Percentiles rank a stretch among this genome's conserved stretches.
phyloP scores from a whole-genome alignment of 2,888 invertebrate genomes.

The Spatulosminthurus flaviceps region DNA sequence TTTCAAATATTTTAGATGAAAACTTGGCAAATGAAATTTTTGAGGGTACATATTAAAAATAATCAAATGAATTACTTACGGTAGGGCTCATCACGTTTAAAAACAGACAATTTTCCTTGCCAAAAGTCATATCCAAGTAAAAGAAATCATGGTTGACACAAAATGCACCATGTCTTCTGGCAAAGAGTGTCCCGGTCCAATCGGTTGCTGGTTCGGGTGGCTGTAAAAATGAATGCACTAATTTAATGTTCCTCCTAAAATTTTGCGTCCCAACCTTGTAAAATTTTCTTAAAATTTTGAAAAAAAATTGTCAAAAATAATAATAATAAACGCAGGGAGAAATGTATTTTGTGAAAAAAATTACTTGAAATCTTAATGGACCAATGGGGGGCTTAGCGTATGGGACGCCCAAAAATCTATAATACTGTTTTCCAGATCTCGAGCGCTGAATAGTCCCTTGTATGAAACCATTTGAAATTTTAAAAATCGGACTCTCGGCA shows the following conservation, averaged over 20 bases:
- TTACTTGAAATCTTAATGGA: neutral
- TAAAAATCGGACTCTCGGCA: neutral
- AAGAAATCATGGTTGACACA: neutral
- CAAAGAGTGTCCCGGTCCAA: neutral
- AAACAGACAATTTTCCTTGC: neutral
- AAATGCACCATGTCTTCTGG: neutral
- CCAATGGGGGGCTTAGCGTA: neutral
- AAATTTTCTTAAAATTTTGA: too few relatives aligned
- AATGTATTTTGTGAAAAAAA: too few relatives aligned
- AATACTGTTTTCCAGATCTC: neutral
- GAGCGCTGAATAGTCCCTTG: neutral
- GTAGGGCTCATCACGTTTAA: neutral
- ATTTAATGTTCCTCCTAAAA: neutral
- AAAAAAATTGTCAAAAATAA: too few relatives aligned
- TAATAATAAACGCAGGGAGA: too few relatives aligned
- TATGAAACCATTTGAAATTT: neutral
- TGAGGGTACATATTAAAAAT: neutral
- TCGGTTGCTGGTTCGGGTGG: conserved; percentile 6
- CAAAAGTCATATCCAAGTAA: neutral
- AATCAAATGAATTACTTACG: neutral
- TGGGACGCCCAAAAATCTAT: neutral
- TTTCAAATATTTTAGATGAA: neutral
- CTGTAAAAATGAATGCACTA: neutral
- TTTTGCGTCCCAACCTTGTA: too few relatives aligned
- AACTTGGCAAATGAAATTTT: neutral